These are phyloP conservation scores for Sphinx pinastri DNA, from an alignment of 2,888 invertebrate species.

Conservation along the genomic window DNA sequence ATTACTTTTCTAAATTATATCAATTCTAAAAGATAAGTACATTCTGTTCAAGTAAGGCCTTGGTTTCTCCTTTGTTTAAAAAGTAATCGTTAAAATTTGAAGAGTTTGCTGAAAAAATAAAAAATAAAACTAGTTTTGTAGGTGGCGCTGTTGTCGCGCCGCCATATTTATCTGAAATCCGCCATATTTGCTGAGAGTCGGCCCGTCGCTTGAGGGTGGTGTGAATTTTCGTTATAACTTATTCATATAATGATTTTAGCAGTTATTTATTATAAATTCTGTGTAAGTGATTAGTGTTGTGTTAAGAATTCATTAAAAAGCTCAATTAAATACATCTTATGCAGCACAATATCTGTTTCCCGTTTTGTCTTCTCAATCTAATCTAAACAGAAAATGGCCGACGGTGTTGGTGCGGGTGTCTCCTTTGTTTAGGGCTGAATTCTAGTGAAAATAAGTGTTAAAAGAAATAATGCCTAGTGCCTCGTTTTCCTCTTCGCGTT, in stretches of 20 bases:
- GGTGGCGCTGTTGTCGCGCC: conserved; percentile 62
- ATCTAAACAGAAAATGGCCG: conserved; percentile 92
- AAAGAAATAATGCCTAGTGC: conserved; percentile 95
- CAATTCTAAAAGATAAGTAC: not conserved
- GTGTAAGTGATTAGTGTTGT: conserved; percentile 72
- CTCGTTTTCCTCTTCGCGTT: conserved; percentile 96
- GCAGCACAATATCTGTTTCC: conserved; percentile 69
- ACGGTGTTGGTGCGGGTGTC: conserved; percentile 90
- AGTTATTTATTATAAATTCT: conserved; percentile 67
- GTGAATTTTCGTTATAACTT: conserved; percentile 69
- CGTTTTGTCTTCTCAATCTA: conserved; percentile 80
- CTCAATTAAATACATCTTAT: conserved; percentile 57
- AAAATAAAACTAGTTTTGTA: conserved; percentile 39
- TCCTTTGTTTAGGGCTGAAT: conserved; percentile 91
- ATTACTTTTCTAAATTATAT: too few species aligned
- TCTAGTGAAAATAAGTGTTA: conserved; percentile 81
- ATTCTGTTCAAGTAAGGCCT: too few species aligned
- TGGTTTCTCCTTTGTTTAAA: not conserved
- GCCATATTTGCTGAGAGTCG: conserved; percentile 81
- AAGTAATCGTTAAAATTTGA: conserved; percentile 28
- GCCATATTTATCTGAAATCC: conserved; percentile 76
- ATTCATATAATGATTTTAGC: conserved; percentile 72
- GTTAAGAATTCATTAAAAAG: conserved; percentile 55
- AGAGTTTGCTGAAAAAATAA: conserved; percentile 36
- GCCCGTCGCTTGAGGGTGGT: conserved; percentile 72